phyloP scores from a whole-genome alignment of 1,140 invertebrate genomes.

The Chironomus striatipennis region DNA sequence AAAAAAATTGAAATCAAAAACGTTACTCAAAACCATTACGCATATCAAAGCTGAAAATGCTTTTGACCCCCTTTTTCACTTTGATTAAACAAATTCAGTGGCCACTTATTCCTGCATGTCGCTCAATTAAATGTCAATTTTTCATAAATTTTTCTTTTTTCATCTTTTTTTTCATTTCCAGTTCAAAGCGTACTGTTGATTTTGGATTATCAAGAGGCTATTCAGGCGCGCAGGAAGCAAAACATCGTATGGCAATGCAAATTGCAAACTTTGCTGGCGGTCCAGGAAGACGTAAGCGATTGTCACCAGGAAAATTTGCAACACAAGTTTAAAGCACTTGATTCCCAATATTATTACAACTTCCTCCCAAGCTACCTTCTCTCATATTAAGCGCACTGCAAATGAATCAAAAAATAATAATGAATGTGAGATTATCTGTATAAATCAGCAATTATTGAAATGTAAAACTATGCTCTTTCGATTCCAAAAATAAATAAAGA shows the following conservation, averaged over 20 bases:
- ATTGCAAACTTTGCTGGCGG: conserved; percentile 65
- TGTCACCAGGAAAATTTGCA: not conserved
- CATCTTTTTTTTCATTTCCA: conserved; percentile 39
- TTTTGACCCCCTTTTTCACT: no score
- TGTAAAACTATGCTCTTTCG: conserved; percentile 23
- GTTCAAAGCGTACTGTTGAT: conserved; percentile 69
- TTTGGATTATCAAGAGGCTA: conserved; percentile 76
- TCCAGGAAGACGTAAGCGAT: not conserved
- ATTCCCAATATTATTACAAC: not conserved
- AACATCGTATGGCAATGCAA: conserved; percentile 79
- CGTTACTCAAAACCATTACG: no score
- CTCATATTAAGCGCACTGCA: conserved; percentile 21
- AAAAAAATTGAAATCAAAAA: no score
- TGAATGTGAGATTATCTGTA: conserved; percentile 12
- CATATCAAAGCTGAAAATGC: no score
- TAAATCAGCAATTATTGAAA: conserved; percentile 23
- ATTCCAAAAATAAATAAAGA: conserved; percentile 16
- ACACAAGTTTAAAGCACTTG: not conserved
- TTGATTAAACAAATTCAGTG: no score
- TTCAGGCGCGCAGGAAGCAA: conserved; percentile 78
- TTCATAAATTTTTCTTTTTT: no score
- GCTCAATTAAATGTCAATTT: no score
- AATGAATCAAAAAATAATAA: not conserved
- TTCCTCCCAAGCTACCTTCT: conserved; percentile 4
- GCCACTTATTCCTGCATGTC: no score